phyloP scores from a whole-genome alignment of 2,797 vertebrate species.

The Arrhamphus sclerolepis region DNA sequence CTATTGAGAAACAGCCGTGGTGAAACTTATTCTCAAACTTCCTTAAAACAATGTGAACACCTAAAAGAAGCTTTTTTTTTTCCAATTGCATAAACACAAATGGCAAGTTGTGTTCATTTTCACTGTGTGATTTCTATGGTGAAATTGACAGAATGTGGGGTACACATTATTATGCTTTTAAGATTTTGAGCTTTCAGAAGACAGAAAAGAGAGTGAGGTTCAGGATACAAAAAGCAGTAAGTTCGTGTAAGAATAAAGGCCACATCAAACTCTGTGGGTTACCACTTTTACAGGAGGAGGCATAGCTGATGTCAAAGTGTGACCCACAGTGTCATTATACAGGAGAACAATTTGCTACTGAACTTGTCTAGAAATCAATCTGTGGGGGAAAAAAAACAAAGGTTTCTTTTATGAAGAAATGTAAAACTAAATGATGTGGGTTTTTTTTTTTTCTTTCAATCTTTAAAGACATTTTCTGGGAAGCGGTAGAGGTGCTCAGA shows the following conservation, averaged over 20 bases:
- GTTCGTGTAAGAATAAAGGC: constrained; percentile 36
- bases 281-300: constrained; percentile 67
- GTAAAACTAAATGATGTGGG: not conserved
- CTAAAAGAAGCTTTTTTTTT: not conserved
- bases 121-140: constrained; percentile 49
- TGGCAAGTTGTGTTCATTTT: constrained; percentile 67
- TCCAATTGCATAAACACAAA: constrained; percentile 48
- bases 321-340: constrained; percentile 59
- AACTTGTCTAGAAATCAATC: constrained; percentile 38
- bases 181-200: constrained; percentile 56
- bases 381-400: constrained; percentile 21
- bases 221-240: constrained; percentile 54
- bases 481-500: constrained; percentile 18
- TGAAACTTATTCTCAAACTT: not conserved
- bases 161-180: constrained; percentile 70
- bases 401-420: too few species aligned
- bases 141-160: constrained; percentile 65
- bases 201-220: constrained; percentile 30
- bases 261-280: constrained; percentile 63
- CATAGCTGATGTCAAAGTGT: constrained; percentile 48
- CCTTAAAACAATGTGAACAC: not conserved
- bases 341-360: constrained; percentile 43
- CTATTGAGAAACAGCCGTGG: too few species aligned
- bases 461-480: constrained; percentile 4
- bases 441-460: not conserved